A percentile compares a stretch with the other conserved stretches of the same genome.
Conservation (phyloP, 2,797 vertebrate species). For the Rhinophrynus dorsalis region DNA sequence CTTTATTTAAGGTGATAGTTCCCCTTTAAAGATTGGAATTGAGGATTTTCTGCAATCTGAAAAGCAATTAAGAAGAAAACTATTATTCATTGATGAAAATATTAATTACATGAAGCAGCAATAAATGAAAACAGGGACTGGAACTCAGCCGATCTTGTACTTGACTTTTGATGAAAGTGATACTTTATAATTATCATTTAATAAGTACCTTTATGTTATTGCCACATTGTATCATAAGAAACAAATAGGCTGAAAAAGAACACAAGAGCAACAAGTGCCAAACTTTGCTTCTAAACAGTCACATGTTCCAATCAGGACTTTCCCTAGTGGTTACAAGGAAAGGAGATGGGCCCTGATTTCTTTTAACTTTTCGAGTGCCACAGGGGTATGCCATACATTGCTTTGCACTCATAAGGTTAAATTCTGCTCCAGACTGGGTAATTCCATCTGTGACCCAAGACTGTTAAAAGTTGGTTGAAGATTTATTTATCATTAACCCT, state of each 20-base stretch:
- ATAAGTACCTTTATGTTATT: slow-evolving; percentile 5
- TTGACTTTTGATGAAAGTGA: neutral
- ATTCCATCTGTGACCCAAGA: neutral
- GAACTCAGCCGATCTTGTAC: slow-evolving; percentile 6
- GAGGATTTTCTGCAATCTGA: too few species aligned
- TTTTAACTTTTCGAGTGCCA: too few species aligned
- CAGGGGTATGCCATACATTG: too few species aligned
- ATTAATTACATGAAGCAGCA: slow-evolving; percentile 6
- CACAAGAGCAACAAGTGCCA: neutral
- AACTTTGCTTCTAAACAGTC: neutral
- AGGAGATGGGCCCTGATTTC: neutral
- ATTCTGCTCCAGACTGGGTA: neutral
- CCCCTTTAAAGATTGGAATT: too few species aligned
- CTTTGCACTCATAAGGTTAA: too few species aligned
- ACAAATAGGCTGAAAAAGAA: slow-evolving; percentile 1
- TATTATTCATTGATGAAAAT: slow-evolving; percentile 12
- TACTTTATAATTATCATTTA: slow-evolving; percentile 10
- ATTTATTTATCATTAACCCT: too few species aligned
- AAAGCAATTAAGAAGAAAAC: slow-evolving; percentile 3
- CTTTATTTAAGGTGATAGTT: too few species aligned
- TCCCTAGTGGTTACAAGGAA: neutral
- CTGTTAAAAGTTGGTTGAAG: too few species aligned
- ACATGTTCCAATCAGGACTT: slow-evolving; percentile 5
- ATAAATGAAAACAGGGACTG: neutral
- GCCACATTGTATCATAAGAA: slow-evolving; percentile 20